Evolutionary conservation across 2,113 vertebrate species (phyloP).

Genomic region (Promerops cafer): DNA sequence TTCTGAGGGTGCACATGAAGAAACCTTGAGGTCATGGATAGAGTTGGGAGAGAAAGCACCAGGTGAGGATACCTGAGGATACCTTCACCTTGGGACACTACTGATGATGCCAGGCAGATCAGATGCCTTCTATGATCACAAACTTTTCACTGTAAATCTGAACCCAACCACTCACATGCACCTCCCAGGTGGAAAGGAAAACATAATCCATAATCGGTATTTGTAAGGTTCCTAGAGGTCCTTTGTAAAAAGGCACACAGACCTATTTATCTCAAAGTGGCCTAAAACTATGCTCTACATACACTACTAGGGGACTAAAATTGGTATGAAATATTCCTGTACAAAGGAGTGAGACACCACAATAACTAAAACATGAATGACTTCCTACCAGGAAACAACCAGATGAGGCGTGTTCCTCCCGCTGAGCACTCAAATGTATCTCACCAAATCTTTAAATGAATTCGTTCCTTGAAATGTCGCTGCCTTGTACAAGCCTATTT

Average conservation of each 20-base stretch:
- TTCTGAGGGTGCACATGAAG: accelerated
- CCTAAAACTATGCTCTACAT: background rate
- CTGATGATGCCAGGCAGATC: background rate
- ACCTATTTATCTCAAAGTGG: background rate
- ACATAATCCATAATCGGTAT: background rate
- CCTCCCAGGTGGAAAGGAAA: background rate
- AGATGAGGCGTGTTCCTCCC: background rate
- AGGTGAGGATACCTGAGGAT: background rate
- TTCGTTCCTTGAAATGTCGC: background rate
- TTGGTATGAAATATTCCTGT: background rate
- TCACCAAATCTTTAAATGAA: background rate
- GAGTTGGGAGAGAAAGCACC: background rate
- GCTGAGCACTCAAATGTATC: background rate
- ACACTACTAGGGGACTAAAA: background rate
- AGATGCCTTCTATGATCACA: background rate
- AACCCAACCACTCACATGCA: background rate
- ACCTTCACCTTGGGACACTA: background rate
- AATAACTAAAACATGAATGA: background rate
- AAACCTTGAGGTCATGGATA: background rate
- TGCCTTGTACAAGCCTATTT: background rate
- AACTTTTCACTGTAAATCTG: background rate
- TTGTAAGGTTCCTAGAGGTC: background rate
- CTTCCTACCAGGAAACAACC: background rate
- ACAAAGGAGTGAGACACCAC: background rate
- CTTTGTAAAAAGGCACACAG: background rate